A percentile compares a stretch with the other conserved stretches of the same genome.
Evolutionary conservation across 1,140 invertebrate species (phyloP).

Genomic region (Hycleus phaleratus): DNA sequence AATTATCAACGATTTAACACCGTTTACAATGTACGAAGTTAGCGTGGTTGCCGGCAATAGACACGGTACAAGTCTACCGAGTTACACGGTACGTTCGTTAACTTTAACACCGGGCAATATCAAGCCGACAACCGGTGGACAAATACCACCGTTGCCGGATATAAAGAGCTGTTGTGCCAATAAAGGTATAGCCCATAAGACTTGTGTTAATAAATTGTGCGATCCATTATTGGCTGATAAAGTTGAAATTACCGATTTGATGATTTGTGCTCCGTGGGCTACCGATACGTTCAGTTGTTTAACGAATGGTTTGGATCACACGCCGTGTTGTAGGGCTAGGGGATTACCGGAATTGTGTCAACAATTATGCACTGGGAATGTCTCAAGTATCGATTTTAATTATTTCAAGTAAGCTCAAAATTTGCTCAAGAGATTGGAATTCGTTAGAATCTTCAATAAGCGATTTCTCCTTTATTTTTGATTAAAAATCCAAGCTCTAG

Average conservation of each 20-base stretch:
- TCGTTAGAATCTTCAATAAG: no score
- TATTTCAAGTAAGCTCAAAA: slow-evolving; percentile 61
- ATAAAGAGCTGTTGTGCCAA: slow-evolving; percentile 61
- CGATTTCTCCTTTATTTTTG: no score
- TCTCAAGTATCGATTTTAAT: slow-evolving; percentile 69
- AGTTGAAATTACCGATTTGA: slow-evolving; percentile 61
- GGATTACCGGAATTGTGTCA: slow-evolving; percentile 67
- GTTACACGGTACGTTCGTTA: slow-evolving; percentile 57
- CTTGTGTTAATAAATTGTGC: slow-evolving; percentile 70
- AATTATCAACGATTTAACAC: slow-evolving; percentile 51
- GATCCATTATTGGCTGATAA: slow-evolving; percentile 58
- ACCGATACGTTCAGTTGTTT: slow-evolving; percentile 69
- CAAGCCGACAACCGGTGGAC: slow-evolving; percentile 46
- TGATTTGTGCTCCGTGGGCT: slow-evolving; percentile 81
- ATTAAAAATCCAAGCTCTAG: no score
- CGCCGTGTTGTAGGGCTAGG: slow-evolving; percentile 64
- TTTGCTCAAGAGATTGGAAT: background rate
- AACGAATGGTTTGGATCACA: slow-evolving; percentile 72
- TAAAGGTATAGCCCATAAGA: slow-evolving; percentile 62
- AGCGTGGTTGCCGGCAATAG: slow-evolving; percentile 62
- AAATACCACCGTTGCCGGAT: slow-evolving; percentile 58
- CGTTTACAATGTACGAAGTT: slow-evolving; percentile 77
- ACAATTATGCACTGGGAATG: slow-evolving; percentile 66
- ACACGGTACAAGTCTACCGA: slow-evolving; percentile 66
- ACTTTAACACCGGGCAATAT: slow-evolving; percentile 55